A percentile compares a stretch with the other conserved stretches of the same genome.
Evolutionary conservation across 2,888 invertebrate genomes (phyloP).

Genomic region (Eilema griseolum): DNA sequence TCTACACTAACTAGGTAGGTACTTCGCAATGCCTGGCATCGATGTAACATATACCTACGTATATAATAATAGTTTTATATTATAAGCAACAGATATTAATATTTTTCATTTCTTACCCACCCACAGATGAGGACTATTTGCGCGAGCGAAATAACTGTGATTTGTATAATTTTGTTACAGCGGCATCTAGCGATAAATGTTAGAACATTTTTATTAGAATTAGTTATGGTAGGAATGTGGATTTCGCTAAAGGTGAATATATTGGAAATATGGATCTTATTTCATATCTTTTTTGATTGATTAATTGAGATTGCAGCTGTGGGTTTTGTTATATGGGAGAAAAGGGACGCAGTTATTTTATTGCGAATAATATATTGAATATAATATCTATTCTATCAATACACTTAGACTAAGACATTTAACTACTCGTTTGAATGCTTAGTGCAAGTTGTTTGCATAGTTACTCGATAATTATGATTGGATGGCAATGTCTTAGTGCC

Average conservation of each 20-base stretch:
- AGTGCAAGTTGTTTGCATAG: not conserved
- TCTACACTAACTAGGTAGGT: conserved; percentile 40
- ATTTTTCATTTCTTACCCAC: not conserved
- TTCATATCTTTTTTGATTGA: no score
- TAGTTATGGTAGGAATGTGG: no score
- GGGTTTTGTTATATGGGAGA: no score
- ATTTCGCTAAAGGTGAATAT: no score
- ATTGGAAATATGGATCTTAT: no score
- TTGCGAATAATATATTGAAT: not conserved
- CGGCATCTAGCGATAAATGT: no score
- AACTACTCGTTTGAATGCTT: not conserved
- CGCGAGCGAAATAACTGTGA: no score
- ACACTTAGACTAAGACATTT: not conserved
- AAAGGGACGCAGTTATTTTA: not conserved
- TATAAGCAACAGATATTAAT: not conserved
- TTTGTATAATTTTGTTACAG: no score
- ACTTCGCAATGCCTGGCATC: conserved; percentile 56
- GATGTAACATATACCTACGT: conserved; percentile 30
- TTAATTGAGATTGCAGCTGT: not conserved
- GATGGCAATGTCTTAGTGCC: no score
- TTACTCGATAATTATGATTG: not conserved
- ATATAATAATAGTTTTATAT: not conserved
- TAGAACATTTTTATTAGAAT: no score
- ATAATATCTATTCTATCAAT: not conserved
- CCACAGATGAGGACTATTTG: not conserved